Percentiles rank a stretch among this genome's conserved stretches.
Evolutionary conservation across 1,140 invertebrate genomes (phyloP).

Genomic region (Drosophila setifemur): DNA sequence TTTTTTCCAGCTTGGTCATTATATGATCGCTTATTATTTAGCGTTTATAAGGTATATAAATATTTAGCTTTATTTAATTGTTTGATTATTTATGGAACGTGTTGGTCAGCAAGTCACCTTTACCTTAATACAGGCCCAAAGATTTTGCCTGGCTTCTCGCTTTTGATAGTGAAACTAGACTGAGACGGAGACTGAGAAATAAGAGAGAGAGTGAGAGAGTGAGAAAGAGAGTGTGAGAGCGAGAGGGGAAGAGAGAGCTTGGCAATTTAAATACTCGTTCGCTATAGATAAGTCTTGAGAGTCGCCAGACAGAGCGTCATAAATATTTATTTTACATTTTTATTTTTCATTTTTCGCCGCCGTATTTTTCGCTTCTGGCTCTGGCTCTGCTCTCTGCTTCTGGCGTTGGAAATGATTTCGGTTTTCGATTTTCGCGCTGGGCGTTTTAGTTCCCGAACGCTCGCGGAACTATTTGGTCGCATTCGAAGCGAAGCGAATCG

Average conservation of each 20-base stretch:
- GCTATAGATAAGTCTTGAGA: slow-evolving; percentile 61
- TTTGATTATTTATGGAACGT: slow-evolving; percentile 36
- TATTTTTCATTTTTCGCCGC: slow-evolving; percentile 26
- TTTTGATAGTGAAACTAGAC: slow-evolving; percentile 47
- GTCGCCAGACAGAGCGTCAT: slow-evolving; percentile 69
- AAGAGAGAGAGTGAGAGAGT: slow-evolving; percentile 7
- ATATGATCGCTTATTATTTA: slow-evolving; percentile 47
- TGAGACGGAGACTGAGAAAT: background rate
- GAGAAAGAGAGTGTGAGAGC: slow-evolving; percentile 13
- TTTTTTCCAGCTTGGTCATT: slow-evolving; percentile 36
- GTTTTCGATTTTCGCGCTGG: slow-evolving; percentile 62
- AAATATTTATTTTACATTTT: slow-evolving; percentile 68
- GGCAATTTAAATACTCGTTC: slow-evolving; percentile 55
- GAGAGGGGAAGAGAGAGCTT: slow-evolving; percentile 7
- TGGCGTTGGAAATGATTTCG: slow-evolving; percentile 61
- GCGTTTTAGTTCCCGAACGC: slow-evolving; percentile 58
- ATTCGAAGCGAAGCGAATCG: slow-evolving; percentile 10
- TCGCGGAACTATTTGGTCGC: slow-evolving; percentile 66
- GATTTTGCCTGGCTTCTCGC: slow-evolving; percentile 48
- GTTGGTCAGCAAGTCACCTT: slow-evolving; percentile 48
- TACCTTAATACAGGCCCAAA: slow-evolving; percentile 37
- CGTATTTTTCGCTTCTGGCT: slow-evolving; percentile 35
- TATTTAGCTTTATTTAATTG: slow-evolving; percentile 44
- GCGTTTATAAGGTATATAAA: slow-evolving; percentile 47
- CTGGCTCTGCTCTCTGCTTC: slow-evolving; percentile 28